Conservation (phyloP, 2,113 vertebrate species). For the Lophura nycthemera region DNA sequence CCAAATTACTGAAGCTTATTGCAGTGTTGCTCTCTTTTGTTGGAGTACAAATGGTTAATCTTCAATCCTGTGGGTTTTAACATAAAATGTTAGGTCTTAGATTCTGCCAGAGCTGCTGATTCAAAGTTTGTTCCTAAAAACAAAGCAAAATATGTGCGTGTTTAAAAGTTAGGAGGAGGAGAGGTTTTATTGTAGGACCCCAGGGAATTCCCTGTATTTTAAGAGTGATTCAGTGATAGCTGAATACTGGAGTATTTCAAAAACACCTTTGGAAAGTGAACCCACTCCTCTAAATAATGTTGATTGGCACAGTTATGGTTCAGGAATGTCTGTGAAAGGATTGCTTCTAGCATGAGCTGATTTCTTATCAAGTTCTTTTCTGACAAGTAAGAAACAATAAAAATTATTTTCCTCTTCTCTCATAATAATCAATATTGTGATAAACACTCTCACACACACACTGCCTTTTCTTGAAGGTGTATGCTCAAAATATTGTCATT, state of each 20-base stretch:
- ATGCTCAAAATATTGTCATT: conserved; percentile 53
- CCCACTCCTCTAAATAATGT: conserved; percentile 37
- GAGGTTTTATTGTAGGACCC: conserved; percentile 35
- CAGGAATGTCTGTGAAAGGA: conserved; percentile 28
- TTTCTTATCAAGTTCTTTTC: conserved; percentile 35
- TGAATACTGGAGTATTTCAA: conserved; percentile 64
- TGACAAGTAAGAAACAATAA: conserved; percentile 54
- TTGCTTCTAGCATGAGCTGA: not conserved
- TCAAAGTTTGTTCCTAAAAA: conserved; percentile 18
- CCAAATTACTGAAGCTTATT: not conserved
- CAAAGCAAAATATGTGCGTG: conserved; percentile 12
- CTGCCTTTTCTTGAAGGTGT: not conserved
- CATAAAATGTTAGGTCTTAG: conserved; percentile 22
- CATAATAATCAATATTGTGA: conserved; percentile 38
- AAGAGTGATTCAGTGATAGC: conserved; percentile 18
- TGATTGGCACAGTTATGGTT: conserved; percentile 37
- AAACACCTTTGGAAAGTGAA: conserved; percentile 61
- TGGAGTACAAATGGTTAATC: conserved; percentile 42
- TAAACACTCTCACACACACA: not conserved
- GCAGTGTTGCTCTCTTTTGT: not conserved
- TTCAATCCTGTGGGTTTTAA: conserved; percentile 17
- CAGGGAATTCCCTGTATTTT: conserved; percentile 38
- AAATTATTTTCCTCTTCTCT: conserved; percentile 49
- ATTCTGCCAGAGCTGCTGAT: conserved; percentile 22
- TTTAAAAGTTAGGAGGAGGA: not conserved